Base-by-base conservation (phyloP, 2,888 invertebrate species). In the Melolontha melolontha region DNA sequence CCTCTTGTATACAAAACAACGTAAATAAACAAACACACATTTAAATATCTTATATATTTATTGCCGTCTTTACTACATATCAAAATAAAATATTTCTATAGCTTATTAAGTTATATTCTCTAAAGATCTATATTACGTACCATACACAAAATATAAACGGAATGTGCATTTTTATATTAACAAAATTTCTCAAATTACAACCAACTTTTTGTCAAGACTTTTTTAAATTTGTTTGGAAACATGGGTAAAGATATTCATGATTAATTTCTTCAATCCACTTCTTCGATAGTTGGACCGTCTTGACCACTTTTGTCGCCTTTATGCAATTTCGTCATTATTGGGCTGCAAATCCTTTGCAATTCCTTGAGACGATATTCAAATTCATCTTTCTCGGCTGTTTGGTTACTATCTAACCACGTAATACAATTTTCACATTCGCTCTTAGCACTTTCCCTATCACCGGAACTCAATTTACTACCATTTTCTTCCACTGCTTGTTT, bases 401-500 rank as follows among this genome's bases (percentile, higher is more conserved):
- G 86, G 83, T 90, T 92, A 78, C 84, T 82, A 78, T 93, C 93
- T 70, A 94, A 82, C 93, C 93, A 93, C 63, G 84, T 85, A 57
- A 93, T 81, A 39, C 88, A 85, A 54, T 89, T 89, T 0, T 88
- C 87, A 75, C 90, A 90, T 66, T 85, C 84, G 2, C 78, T 79
- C 12, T 80, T 78, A 0, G 85, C 85, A 47, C 80, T 77, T 29
- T 79, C 80, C 78, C 84, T 78, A 75, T 85, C 78, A 72, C 85
- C 82, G 27, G 88, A 87, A 5, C 83, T 82, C 49, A 94, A 80
- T 79, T 88, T 90, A 55, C 84, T 85, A 0, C 89, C 89, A 17
- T 87, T 86, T 11, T 90, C 89, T n/a, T 90, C 88, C 39, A 88
- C 79, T 0, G 91, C 89, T 76, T 92, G 91, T 76, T 90, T 91